phyloP scores from a whole-genome alignment of 2,888 invertebrate genomes.

The Lissonota sp. region DNA sequence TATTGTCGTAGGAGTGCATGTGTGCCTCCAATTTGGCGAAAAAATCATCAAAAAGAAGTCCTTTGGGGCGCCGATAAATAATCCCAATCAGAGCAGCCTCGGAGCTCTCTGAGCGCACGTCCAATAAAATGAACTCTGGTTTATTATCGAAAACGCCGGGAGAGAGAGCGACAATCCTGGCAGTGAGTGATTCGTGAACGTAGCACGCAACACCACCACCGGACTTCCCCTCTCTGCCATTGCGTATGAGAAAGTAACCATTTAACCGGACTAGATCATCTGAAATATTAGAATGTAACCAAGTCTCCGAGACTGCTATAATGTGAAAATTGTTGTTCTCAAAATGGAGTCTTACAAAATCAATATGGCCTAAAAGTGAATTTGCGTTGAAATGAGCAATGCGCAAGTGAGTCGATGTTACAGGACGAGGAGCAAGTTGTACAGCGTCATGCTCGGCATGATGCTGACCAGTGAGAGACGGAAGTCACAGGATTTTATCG shows the following conservation, averaged over 20 bases:
- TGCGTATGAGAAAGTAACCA: too few species aligned
- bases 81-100: not conserved
- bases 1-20: not conserved
- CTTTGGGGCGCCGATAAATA: conserved; percentile 5
- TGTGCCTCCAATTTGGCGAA: not conserved
- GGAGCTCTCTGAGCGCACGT: not conserved
- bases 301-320: not conserved
- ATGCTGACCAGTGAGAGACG: too few species aligned
- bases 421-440: too few species aligned
- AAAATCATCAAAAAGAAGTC: not conserved
- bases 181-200: not conserved
- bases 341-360: not conserved
- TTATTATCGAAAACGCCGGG: not conserved
- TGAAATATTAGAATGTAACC: not conserved
- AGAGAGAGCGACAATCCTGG: too few species aligned
- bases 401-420: too few species aligned
- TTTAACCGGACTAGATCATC: not conserved
- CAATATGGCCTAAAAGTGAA: not conserved
- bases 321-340: not conserved
- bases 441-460: too few species aligned
- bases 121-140: not conserved
- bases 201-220: not conserved
- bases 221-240: too few species aligned
- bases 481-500: too few species aligned
- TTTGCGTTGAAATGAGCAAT: conserved; percentile 2